Evolutionary conservation across 2,797 vertebrate species (phyloP).

Genomic region (Setipinna tenuifilis): DNA sequence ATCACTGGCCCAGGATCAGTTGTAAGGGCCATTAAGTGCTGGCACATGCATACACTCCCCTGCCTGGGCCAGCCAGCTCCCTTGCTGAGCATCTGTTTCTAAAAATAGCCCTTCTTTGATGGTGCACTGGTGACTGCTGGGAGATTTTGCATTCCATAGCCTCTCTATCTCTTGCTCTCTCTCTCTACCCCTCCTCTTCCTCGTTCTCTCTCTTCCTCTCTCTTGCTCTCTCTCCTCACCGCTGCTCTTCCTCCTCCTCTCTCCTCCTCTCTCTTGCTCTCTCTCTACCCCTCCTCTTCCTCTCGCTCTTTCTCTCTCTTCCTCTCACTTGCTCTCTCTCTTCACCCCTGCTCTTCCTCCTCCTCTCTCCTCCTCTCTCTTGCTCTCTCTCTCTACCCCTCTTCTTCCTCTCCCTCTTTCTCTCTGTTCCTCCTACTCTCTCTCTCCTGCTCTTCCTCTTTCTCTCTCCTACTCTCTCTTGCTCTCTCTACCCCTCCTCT

Average conservation of each 20-base stretch:
- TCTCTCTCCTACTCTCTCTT: no score
- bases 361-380: neutral
- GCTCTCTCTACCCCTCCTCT: no score
- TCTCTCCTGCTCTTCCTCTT: neutral
- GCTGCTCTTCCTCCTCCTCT: no score
- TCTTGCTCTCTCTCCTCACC: slow-evolving; percentile 29
- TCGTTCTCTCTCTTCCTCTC: neutral
- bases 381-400: slow-evolving; percentile 3
- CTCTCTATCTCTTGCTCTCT: slow-evolving; percentile 39
- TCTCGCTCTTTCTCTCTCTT: no score
- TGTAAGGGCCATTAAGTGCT: slow-evolving; percentile 37
- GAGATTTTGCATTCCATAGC: slow-evolving; percentile 51
- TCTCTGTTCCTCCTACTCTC: slow-evolving; percentile 21
- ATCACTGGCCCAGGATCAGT: slow-evolving; percentile 27
- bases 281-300: no score
- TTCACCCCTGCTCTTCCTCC: slow-evolving; percentile 33
- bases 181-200: neutral
- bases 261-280: no score
- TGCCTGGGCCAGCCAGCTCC: slow-evolving; percentile 57
- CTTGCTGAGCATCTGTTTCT: slow-evolving; percentile 59
- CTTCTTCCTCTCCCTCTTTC: neutral
- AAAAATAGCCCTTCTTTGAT: slow-evolving; percentile 75
- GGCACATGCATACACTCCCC: slow-evolving; percentile 42
- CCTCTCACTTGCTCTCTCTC: no score
- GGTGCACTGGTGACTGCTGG: slow-evolving; percentile 69